Evolutionary conservation across 2,113 vertebrate genomes (phyloP).

Genomic region (Atractosteus spatula): DNA sequence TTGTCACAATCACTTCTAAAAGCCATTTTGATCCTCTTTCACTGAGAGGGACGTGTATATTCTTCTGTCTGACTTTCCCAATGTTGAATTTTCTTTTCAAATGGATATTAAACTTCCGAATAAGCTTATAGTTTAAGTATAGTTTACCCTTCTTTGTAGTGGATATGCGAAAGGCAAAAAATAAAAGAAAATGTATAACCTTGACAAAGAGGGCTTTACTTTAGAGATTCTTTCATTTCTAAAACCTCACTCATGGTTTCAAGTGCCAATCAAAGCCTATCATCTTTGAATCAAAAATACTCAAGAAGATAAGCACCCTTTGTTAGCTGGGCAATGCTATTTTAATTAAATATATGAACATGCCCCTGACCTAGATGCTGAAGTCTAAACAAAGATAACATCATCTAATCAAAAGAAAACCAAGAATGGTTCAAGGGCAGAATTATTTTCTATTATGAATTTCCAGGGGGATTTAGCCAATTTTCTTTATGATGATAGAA

Average conservation of each 20-base stretch:
- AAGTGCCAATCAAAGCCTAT: slow-evolving; percentile 32
- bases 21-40: too few relatives aligned
- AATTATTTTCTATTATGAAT: slow-evolving; percentile 77
- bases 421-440: slow-evolving; percentile 83
- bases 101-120: too few relatives aligned
- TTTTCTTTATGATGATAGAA: slow-evolving; percentile 89
- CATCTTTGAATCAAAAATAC: slow-evolving; percentile 40
- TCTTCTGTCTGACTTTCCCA: too few relatives aligned
- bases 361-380: slow-evolving; percentile 56
- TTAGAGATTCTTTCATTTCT: too few relatives aligned
- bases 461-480: slow-evolving; percentile 81
- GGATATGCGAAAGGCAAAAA: too few relatives aligned
- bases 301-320: slow-evolving; percentile 62
- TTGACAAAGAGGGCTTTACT: too few relatives aligned
- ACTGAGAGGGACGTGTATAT: too few relatives aligned
- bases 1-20: too few relatives aligned
- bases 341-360: slow-evolving; percentile 77
- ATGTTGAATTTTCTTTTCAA: too few relatives aligned
- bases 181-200: too few relatives aligned
- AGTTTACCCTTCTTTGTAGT: too few relatives aligned
- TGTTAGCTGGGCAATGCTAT: slow-evolving; percentile 61
- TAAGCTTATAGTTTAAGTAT: too few relatives aligned
- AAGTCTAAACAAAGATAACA: slow-evolving; percentile 78
- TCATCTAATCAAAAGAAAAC: slow-evolving; percentile 77
- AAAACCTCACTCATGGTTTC: slow-evolving; percentile 30